These are phyloP conservation scores for Geodia barretti DNA, from an alignment of 37 sponge, comb jelly and placozoan genomes.

Conservation along the genomic window DNA sequence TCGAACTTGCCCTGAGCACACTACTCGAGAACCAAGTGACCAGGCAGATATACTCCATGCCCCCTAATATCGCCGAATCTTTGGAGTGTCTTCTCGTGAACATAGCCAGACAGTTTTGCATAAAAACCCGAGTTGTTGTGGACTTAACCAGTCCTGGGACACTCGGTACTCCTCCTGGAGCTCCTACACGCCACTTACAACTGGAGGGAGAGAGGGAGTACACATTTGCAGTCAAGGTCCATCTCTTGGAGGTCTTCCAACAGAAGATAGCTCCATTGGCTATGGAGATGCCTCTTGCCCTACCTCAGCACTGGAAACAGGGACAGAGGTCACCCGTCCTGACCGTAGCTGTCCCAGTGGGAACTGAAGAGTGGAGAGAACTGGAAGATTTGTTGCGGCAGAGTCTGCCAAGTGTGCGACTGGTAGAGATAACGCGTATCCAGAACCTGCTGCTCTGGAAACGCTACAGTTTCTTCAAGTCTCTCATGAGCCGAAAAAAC, in stretches of 20 bases:
- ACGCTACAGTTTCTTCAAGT: constrained; percentile 39
- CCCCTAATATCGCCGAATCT: background rate
- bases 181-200: too few species aligned
- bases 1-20: background rate
- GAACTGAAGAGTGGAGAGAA: constrained; percentile 28
- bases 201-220: constrained; percentile 9
- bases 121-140: background rate
- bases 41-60: background rate
- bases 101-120: background rate
- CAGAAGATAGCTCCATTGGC: background rate
- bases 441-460: constrained; percentile 71
- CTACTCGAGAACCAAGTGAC: background rate
- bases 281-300: background rate
- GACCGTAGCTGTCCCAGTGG: background rate
- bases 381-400: constrained; percentile 11
- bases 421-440: constrained; percentile 57
- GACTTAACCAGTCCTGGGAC: background rate
- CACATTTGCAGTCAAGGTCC: background rate
- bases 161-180: too few species aligned
- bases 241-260: background rate
- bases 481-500: constrained; percentile 53
- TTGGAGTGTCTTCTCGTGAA: background rate
- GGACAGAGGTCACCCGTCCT: background rate
- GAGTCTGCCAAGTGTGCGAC: constrained; percentile 26
- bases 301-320: background rate